Evolutionary conservation across 2,888 invertebrate genomes (phyloP).

Genomic region (Cataglyphis albicans): DNA sequence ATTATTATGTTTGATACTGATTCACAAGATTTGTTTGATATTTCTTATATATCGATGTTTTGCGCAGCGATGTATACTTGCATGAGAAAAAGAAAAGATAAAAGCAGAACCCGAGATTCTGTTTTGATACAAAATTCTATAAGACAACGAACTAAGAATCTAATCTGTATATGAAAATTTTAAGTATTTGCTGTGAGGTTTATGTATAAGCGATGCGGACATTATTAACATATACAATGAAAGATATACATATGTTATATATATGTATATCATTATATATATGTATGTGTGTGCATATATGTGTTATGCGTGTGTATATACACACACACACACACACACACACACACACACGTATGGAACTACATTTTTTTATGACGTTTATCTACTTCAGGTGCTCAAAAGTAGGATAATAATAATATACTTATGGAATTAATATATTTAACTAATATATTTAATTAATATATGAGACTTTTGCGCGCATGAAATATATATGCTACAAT

Average conservation of each 20-base stretch:
- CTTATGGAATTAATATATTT: conserved; percentile 49
- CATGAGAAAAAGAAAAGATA: neutral
- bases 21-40: conserved; percentile 56
- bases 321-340: neutral
- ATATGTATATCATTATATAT: neutral
- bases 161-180: conserved; percentile 60
- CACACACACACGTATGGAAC: neutral
- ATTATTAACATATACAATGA: conserved; percentile 58
- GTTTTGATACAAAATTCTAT: conserved; percentile 57
- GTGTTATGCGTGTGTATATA: neutral
- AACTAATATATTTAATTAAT: neutral
- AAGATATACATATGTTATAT: conserved; percentile 19
- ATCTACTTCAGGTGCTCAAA: conserved; percentile 73
- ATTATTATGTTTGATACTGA: conserved; percentile 64
- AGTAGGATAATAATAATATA: conserved; percentile 62
- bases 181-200: conserved; percentile 58
- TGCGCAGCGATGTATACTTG: neutral
- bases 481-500: conserved; percentile 15
- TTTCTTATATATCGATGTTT: conserved; percentile 54
- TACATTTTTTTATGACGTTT: conserved; percentile 66
- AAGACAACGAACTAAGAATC: conserved; percentile 71
- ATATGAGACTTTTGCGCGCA: neutral
- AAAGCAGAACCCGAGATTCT: conserved; percentile 43
- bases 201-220: conserved; percentile 50
- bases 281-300: neutral